Base-by-base conservation (phyloP, 2,888 invertebrate genomes). In the Yponomeuta evonymella region DNA sequence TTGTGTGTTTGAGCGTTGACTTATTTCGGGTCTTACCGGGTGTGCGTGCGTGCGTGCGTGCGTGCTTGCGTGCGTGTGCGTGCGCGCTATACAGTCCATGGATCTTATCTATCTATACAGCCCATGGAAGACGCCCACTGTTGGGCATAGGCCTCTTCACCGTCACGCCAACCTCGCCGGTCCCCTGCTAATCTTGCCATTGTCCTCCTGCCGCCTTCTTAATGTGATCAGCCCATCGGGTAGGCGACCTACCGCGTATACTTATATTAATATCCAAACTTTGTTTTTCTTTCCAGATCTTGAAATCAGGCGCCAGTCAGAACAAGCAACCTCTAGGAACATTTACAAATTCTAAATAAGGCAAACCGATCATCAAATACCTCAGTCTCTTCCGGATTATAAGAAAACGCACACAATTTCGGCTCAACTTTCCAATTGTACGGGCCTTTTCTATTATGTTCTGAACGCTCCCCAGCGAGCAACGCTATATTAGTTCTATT, bases 231-330 rank as follows among this genome's bases (percentile, higher is more conserved):
- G 23, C 23, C 23, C 23, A 23, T 23, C 23, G 23, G 23, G 23
- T 23, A 23, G 23, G 23, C 23, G 23, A 23, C 23, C 0, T 23
- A 23, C 23, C 23, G 23, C 23, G 23, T 58, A 15, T 12, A 64
- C 1, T n/a, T 9, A 73, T 79, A 76, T 79, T 15, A 70, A 15
- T 23, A 43, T 11, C 30, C 51, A 2, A 5, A 48, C 48, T 8
- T n/a, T 43, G 23, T 33, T 71, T 23, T 23, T 62, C 51, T 69
- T 82, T 90, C 69, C 91, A 92, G 91, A 87, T 91, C 90, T 90
- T 91, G 90, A 89, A 80, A 90, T 90, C 91, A 89, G 88, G 88
- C 89, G 84, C 83, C 83, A 81, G 73, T 79, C 77, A 79, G 80
- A 82, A 77, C 79, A 68, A 75, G 72, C 78, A 80, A 79, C 78